phyloP scores from a whole-genome alignment of 2,888 invertebrate species.

The Pristionchus maxplancki region DNA sequence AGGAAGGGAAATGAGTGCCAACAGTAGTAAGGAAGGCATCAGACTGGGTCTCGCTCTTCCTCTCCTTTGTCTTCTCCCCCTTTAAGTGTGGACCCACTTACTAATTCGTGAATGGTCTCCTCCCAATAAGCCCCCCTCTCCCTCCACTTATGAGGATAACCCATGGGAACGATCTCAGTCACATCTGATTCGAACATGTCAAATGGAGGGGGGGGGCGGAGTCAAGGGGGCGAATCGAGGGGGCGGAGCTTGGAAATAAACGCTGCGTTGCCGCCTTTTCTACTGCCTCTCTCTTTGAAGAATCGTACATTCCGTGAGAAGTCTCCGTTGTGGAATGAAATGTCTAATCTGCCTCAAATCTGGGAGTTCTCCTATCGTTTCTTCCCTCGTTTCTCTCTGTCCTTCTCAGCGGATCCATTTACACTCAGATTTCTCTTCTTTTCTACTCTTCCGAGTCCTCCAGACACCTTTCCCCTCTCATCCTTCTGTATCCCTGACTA shows the following conservation, averaged over 20 bases:
- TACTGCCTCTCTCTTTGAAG: not conserved
- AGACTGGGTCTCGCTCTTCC: not conserved
- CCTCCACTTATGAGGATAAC: not conserved
- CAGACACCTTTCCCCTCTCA: not conserved
- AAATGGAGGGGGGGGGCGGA: not conserved
- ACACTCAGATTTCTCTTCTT: not conserved
- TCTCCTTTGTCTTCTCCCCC: not conserved
- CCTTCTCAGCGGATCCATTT: not conserved
- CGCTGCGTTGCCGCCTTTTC: not conserved
- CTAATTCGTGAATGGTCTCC: constrained; percentile 30
- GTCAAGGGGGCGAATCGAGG: not conserved
- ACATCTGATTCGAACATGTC: not conserved
- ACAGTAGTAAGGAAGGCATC: not conserved
- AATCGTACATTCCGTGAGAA: constrained; percentile 4
- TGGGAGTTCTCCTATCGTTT: not conserved
- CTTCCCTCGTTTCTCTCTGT: not conserved
- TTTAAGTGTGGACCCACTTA: constrained; percentile 41
- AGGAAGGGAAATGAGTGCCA: not conserved
- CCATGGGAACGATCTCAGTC: not conserved
- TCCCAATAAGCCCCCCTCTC: not conserved
- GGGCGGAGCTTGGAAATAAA: constrained; percentile 15
- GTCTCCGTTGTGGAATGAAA: not conserved
- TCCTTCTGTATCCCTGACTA: not conserved
- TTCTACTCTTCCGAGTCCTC: not conserved
- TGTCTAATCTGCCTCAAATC: not conserved